Evolutionary conservation across 2,113 vertebrate species (phyloP).

Genomic region (Hyaena hyaena): DNA sequence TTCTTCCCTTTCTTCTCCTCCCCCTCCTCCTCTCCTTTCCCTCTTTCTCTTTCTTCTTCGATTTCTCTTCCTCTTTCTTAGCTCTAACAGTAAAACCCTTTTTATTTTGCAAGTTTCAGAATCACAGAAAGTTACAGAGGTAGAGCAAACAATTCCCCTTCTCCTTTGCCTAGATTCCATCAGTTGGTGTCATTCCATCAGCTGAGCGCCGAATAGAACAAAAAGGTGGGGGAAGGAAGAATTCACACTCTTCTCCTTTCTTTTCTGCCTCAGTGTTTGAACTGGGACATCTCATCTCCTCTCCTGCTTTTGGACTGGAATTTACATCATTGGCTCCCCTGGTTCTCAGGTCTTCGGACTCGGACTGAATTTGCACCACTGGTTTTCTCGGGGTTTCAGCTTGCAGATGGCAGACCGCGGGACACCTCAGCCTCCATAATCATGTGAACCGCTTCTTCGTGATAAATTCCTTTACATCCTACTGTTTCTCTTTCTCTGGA

Average conservation of each 20-base stretch:
- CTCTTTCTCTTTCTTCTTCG: neutral
- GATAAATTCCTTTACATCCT: neutral
- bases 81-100: neutral
- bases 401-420: neutral
- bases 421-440: neutral
- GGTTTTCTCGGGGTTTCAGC: too few species aligned
- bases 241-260: neutral
- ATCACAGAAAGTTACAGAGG: neutral
- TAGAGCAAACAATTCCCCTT: neutral
- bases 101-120: neutral
- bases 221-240: neutral
- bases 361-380: neutral
- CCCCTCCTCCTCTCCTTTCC: too few species aligned
- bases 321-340: neutral
- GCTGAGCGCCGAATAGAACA: neutral
- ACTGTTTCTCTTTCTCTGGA: neutral
- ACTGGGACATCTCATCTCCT: neutral
- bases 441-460: neutral
- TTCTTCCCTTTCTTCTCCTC: rapidly evolving
- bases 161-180: neutral
- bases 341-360: neutral
- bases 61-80: neutral
- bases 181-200: neutral
- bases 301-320: neutral
- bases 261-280: neutral